Percentiles rank a stretch among this genome's conserved stretches.
Evolutionary conservation across 2,797 vertebrate species (phyloP).

Genomic region (Anableps anableps): DNA sequence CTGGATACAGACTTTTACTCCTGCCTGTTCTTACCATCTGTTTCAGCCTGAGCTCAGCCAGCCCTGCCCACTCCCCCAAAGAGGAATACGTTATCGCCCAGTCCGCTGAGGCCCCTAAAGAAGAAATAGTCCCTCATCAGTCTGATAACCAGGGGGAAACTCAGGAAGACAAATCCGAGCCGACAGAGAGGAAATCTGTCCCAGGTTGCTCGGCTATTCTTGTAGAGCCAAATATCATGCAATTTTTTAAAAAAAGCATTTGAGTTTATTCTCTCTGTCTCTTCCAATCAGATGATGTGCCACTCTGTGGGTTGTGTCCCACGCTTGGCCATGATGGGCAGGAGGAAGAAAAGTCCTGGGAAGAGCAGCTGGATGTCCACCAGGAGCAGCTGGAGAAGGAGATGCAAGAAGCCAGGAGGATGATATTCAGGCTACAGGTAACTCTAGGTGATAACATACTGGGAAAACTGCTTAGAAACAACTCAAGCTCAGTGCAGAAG

Average conservation of each 20-base stretch:
- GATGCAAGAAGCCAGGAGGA: constrained; percentile 97
- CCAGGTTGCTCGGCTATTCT: constrained; percentile 72
- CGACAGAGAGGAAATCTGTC: constrained; percentile 81
- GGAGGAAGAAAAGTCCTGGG: constrained; percentile 88
- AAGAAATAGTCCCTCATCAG: constrained; percentile 83
- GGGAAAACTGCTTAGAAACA: constrained; percentile 16
- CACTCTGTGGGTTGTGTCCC: constrained; percentile 77
- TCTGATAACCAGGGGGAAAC: constrained; percentile 84
- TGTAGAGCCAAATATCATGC: constrained; percentile 19
- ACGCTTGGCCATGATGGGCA: constrained; percentile 73
- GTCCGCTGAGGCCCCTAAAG: constrained; percentile 82
- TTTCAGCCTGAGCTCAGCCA: constrained; percentile 93
- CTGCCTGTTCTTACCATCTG: constrained; percentile 67
- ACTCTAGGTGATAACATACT: constrained; percentile 10
- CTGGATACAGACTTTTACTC: constrained; percentile 55
- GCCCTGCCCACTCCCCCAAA: constrained; percentile 92
- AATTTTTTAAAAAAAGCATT: constrained; percentile 7
- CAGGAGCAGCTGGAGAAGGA: constrained; percentile 98
- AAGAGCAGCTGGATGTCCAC: constrained; percentile 94
- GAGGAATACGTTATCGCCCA: constrained; percentile 87
- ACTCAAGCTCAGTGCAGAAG: constrained; percentile 10
- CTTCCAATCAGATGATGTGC: constrained; percentile 80
- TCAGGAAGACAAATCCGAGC: constrained; percentile 82
- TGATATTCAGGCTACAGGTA: constrained; percentile 98
- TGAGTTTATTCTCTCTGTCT: constrained; percentile 5